Conservation (phyloP, 2,113 vertebrate genomes). For the Coptodon bakossiorum region DNA sequence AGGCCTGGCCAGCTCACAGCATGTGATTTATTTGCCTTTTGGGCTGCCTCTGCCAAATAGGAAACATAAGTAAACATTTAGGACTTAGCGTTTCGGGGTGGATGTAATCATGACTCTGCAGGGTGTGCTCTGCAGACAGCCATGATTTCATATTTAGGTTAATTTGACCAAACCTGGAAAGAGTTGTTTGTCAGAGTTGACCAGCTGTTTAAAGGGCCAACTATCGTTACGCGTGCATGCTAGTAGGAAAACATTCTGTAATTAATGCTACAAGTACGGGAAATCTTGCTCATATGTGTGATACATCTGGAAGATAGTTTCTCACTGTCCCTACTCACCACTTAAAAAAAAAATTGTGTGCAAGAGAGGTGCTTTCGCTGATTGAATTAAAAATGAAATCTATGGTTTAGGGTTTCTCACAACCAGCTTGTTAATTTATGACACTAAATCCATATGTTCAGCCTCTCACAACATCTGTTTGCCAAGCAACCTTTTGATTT, state of each 20-base stretch:
- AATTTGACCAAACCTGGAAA: conserved; percentile 27
- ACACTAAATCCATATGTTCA: conserved; percentile 36
- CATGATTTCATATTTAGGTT: conserved; percentile 53
- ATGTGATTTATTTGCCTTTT: conserved; percentile 77
- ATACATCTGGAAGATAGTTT: background rate
- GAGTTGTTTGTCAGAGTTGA: conserved; percentile 19
- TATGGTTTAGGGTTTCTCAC: conserved; percentile 31
- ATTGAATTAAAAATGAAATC: background rate
- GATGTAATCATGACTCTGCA: conserved; percentile 60
- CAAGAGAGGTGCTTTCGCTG: background rate
- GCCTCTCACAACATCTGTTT: conserved; percentile 67
- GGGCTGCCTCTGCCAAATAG: conserved; percentile 72
- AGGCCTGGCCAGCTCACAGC: conserved; percentile 67
- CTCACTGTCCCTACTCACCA: background rate
- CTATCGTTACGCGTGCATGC: background rate
- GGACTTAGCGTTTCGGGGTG: conserved; percentile 55
- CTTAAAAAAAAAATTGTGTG: background rate
- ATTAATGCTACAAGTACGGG: background rate
- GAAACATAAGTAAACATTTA: conserved; percentile 79
- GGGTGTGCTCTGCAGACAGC: conserved; percentile 37
- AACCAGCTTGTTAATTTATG: conserved; percentile 29
- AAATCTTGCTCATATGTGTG: background rate
- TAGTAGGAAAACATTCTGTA: background rate
- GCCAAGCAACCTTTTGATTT: conserved; percentile 64
- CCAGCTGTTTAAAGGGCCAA: conserved; percentile 39